These are phyloP conservation scores for Cantharis nigra DNA, from an alignment of 2,888 invertebrate genomes.

Conservation along the genomic window DNA sequence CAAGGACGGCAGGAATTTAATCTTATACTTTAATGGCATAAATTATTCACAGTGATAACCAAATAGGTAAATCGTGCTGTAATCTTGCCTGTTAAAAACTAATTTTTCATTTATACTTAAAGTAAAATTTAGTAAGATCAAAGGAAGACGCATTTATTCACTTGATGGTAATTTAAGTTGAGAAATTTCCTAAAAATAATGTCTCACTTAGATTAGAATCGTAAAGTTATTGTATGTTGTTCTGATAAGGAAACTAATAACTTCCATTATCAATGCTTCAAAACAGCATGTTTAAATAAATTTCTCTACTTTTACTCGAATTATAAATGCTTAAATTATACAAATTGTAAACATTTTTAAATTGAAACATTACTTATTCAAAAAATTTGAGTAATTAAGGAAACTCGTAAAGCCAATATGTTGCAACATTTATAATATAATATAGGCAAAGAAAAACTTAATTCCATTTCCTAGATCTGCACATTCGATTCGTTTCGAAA, in stretches of 20 bases:
- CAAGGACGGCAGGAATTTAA: conserved; percentile 54
- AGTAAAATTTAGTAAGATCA: not conserved
- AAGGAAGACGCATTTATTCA: conserved; percentile 1
- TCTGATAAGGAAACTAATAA: not conserved
- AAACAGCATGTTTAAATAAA: not conserved
- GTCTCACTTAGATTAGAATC: not conserved
- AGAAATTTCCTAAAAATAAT: not conserved
- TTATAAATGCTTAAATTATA: not conserved
- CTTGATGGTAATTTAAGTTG: not conserved
- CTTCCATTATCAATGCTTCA: not conserved
- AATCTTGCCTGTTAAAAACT: conserved; percentile 41
- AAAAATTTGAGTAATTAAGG: not conserved
- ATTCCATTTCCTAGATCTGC: not conserved
- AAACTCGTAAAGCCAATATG: not conserved
- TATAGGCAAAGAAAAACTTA: not conserved
- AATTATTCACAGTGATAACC: conserved; percentile 53
- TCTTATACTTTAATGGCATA: conserved; percentile 54
- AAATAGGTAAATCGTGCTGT: conserved; percentile 54
- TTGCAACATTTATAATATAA: not conserved
- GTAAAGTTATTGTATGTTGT: not conserved
- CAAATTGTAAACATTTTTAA: not conserved
- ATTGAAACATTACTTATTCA: not conserved
- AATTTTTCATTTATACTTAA: conserved; percentile 35
- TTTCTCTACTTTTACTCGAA: not conserved
- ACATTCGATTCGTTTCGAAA: not conserved